These are phyloP conservation scores for Stylophora pistillata DNA, from an alignment of 64 coral and sea anemone genomes.

Conservation along the genomic window DNA sequence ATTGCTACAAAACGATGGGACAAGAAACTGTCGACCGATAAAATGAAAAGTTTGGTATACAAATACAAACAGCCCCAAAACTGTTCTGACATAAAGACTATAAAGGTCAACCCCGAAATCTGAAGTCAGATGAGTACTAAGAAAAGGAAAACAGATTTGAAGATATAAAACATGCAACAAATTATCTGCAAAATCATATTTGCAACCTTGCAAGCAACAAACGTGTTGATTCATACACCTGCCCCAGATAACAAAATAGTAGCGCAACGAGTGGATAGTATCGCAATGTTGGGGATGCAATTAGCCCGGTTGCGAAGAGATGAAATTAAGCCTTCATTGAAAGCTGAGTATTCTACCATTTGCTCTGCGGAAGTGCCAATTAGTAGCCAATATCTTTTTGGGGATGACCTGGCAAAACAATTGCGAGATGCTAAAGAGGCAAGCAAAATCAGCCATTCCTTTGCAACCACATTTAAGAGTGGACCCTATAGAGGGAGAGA, in stretches of 20 bases:
- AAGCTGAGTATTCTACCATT: conserved; percentile 11
- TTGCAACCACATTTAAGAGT: not conserved
- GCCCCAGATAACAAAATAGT: not conserved
- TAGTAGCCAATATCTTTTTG: conserved; percentile 21
- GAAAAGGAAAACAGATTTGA: conserved; percentile 28
- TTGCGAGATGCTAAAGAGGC: conserved; percentile 43
- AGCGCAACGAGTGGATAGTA: conserved; percentile 20
- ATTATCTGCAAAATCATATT: conserved; percentile 5
- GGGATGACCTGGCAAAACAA: conserved; percentile 48
- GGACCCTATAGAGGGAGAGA: not conserved
- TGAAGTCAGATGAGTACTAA: conserved; percentile 15
- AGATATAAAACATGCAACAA: conserved; percentile 28
- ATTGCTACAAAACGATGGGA: conserved; percentile 3
- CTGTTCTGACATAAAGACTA: not conserved
- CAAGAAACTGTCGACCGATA: not conserved
- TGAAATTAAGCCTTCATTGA: conserved; percentile 42
- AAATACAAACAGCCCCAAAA: conserved; percentile 10
- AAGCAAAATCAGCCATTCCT: not conserved
- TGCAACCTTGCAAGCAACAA: conserved; percentile 52
- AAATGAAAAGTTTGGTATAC: not conserved
- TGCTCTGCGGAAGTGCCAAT: conserved; percentile 20
- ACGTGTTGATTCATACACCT: conserved; percentile 1
- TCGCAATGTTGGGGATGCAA: conserved; percentile 11
- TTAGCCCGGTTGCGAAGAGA: conserved; percentile 4
- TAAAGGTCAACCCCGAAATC: conserved; percentile 25